Evolutionary conservation across 2,797 vertebrate species (phyloP), one percentile per base, ranked within the genome.

Genomic region (Neoniphon sammara): DNA sequence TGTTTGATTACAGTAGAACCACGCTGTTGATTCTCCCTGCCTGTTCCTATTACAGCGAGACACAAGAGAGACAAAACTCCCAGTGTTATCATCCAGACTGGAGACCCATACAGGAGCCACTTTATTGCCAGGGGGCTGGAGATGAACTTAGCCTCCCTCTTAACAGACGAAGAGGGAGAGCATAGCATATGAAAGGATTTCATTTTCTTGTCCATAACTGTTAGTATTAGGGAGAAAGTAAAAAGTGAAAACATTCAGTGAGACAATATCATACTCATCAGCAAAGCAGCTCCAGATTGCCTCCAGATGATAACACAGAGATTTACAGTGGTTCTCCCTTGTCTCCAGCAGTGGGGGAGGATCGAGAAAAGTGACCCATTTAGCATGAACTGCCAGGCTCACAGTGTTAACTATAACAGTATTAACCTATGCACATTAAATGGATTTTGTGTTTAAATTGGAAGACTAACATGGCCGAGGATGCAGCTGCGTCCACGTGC

Each of bases 401-500:
- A 44, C 14, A 44, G 14, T 44, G 42, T n/a, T n/a, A n/a, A n/a
- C n/a, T n/a, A n/a, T 59, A 69, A 71, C 50, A 30, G 55, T 49
- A 58, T 79, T 52, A 74, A 55, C 75, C 65, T 47, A 66, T 74
- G 23, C 81, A 81, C 83, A 68, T 0, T 20, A n/a, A 80, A 65
- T 30, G 7, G 25, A 55, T 66, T 69, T 56, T 17, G n/a, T 62
- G 2, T 5, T 18, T 36, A 52, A 60, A 80, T 14, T 21, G 2
- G 50, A 4, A 30, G 12, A 27, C 23, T 21, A 15, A 68, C 30
- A 12, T 46, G 36, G 23, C 49, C 49, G 69, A 74, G 75, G 47
- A 76, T 54, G 15, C 25, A 58, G 55, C 46, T 21, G 60, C 82
- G 89, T 90, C 70, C 70, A 90, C 68, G 76, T 60, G 25, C 70